A percentile compares a stretch with the other conserved stretches of the same genome.
Conservation (phyloP, 2,113 vertebrate genomes). For the Lichenostomus cassidix region DNA sequence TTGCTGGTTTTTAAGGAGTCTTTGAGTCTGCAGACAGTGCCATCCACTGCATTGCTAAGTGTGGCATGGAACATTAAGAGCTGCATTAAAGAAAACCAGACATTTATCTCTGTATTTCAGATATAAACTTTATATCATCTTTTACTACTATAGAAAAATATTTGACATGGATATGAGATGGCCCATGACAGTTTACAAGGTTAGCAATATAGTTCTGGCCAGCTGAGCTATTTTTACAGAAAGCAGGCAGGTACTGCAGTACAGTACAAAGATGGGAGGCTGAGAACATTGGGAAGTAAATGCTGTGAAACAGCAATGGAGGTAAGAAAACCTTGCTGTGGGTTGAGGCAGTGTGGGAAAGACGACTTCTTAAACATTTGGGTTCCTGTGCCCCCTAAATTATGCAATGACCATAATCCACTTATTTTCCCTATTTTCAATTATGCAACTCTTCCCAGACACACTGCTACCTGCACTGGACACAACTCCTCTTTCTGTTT, state of each 20-base stretch:
- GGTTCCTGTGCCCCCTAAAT: background rate
- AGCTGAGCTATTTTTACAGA: background rate
- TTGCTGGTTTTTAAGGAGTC: conserved; percentile 17
- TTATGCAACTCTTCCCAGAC: background rate
- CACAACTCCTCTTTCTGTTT: background rate
- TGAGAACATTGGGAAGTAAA: background rate
- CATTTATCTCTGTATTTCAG: background rate
- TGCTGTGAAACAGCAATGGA: background rate
- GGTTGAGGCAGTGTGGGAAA: background rate
- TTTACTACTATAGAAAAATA: background rate
- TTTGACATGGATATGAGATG: background rate
- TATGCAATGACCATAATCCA: background rate
- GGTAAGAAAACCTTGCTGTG: background rate
- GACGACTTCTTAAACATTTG: accelerated
- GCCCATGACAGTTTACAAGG: background rate
- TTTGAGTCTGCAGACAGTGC: background rate
- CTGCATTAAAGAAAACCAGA: background rate
- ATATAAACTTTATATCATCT: background rate
- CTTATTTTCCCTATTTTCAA: background rate
- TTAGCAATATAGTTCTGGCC: background rate
- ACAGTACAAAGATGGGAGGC: background rate
- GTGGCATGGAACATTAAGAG: background rate
- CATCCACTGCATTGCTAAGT: background rate
- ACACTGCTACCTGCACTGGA: background rate
- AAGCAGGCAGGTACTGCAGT: background rate